A percentile compares a stretch with the other conserved stretches of the same genome.
Evolutionary conservation across 2,113 vertebrate genomes (phyloP).

Genomic region (Pampusana beccarii): DNA sequence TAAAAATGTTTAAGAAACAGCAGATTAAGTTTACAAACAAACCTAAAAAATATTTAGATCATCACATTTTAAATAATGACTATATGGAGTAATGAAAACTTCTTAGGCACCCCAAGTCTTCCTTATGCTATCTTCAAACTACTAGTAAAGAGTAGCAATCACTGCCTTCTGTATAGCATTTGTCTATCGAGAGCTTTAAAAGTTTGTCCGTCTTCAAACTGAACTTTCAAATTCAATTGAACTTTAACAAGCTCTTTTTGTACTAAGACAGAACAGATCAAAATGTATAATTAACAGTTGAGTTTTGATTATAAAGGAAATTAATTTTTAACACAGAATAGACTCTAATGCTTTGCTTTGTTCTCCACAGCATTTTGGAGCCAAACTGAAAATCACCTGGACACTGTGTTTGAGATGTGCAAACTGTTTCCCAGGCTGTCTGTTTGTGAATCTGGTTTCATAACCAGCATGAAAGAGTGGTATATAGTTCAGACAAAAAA

Average conservation of each 20-base stretch:
- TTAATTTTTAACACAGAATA: neutral
- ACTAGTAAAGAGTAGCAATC: neutral
- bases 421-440: neutral
- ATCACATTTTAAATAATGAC: neutral
- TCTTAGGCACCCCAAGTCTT: neutral
- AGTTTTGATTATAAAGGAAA: neutral
- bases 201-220: neutral
- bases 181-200: neutral
- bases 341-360: neutral
- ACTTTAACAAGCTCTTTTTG: neutral
- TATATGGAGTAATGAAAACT: neutral
- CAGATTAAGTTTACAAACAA: neutral
- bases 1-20: neutral
- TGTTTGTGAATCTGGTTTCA: neutral
- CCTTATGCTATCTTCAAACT: neutral
- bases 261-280: neutral
- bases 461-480: rapidly evolving
- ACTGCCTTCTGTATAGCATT: neutral
- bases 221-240: neutral
- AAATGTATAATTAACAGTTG: neutral
- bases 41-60: neutral
- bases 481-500: neutral
- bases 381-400: neutral
- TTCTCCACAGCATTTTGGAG: neutral
- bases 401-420: neutral